These are phyloP conservation scores for Seriola quinqueradiata DNA, from an alignment of 2,113 vertebrate species.

Conservation along the genomic window DNA sequence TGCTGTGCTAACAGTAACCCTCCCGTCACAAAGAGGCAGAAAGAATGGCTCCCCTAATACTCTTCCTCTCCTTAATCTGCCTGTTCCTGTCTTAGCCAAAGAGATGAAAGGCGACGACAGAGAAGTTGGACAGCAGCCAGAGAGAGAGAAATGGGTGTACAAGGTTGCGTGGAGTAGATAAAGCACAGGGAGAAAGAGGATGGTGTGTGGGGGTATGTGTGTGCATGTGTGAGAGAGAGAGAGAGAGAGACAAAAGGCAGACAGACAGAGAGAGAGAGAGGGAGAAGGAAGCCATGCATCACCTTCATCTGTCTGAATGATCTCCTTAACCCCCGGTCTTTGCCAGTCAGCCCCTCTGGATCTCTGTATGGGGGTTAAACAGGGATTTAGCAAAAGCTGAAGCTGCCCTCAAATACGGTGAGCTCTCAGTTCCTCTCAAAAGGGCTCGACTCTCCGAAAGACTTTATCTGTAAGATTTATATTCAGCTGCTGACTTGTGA, in stretches of 20 bases:
- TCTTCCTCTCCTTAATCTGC: slow-evolving; percentile 68
- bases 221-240: not conserved
- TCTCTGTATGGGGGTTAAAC: slow-evolving; percentile 70
- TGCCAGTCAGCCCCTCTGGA: slow-evolving; percentile 48
- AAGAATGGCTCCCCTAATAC: slow-evolving; percentile 67
- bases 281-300: slow-evolving; percentile 51
- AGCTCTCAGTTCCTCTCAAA: slow-evolving; percentile 47
- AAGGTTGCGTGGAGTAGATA: slow-evolving; percentile 56
- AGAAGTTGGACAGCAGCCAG: slow-evolving; percentile 59
- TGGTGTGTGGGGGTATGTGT: slow-evolving; percentile 1
- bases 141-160: slow-evolving; percentile 38
- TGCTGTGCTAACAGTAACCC: slow-evolving; percentile 49
- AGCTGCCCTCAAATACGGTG: slow-evolving; percentile 58
- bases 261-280: slow-evolving; percentile 10
- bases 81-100: slow-evolving; percentile 59
- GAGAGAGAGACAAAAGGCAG: slow-evolving; percentile 27
- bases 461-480: slow-evolving; percentile 66
- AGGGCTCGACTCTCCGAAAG: slow-evolving; percentile 39
- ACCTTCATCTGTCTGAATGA: slow-evolving; percentile 71
- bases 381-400: slow-evolving; percentile 67
- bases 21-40: slow-evolving; percentile 52
- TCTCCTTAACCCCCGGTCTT: slow-evolving; percentile 70
- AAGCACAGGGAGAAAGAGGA: slow-evolving; percentile 30
- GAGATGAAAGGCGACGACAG: slow-evolving; percentile 70
- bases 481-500: slow-evolving; percentile 68